Conservation (phyloP, 2,888 invertebrate genomes). For the Hirtodrosophila cameraria region DNA sequence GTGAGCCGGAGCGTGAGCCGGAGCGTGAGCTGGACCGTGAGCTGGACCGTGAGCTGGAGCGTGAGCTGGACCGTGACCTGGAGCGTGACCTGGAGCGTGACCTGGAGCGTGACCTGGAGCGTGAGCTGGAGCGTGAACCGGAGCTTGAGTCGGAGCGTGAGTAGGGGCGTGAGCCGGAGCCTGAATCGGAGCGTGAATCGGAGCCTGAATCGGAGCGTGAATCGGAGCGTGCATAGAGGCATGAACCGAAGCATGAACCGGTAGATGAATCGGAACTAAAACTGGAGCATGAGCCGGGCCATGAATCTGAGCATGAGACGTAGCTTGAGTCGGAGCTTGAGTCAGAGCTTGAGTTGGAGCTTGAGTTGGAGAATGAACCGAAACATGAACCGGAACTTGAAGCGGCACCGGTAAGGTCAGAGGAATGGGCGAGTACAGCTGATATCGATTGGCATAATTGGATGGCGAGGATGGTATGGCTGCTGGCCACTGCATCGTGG, state of each 20-base stretch:
- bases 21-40: too few species aligned
- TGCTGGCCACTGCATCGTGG: conserved; percentile 82
- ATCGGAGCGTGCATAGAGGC: conserved; percentile 78
- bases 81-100: conserved; percentile 81
- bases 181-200: background rate
- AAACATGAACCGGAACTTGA: too few species aligned
- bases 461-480: conserved; percentile 83
- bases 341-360: too few species aligned
- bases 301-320: conserved; percentile 79
- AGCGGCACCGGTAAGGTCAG: conserved; percentile 9
- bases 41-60: too few species aligned
- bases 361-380: too few species aligned
- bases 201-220: too few species aligned
- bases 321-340: conserved; percentile 16
- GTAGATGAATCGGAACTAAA: too few species aligned
- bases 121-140: conserved; percentile 41
- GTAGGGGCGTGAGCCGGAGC: conserved; percentile 78
- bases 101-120: conserved; percentile 20
- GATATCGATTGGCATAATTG: conserved; percentile 72
- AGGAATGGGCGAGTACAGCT: conserved; percentile 54
- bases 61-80: conserved; percentile 1
- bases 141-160: too few species aligned
- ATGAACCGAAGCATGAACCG: background rate
- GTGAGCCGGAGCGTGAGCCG: too few species aligned
- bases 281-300: too few species aligned